Evolutionary conservation across 1,140 invertebrate species (phyloP).

Genomic region (Dolichoris vasculosae): DNA sequence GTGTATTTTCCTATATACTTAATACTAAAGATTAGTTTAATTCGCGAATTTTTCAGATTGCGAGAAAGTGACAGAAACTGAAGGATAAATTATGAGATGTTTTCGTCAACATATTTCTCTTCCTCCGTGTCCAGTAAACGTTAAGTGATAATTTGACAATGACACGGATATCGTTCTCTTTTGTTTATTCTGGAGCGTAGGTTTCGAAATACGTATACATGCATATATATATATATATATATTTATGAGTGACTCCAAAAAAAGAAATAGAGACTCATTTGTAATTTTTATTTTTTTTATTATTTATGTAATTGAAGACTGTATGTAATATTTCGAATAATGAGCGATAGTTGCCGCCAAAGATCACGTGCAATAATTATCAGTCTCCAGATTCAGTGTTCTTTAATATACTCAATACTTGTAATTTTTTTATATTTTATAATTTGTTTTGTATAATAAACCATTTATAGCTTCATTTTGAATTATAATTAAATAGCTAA

Average conservation of each 20-base stretch:
- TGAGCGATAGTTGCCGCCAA: constrained; percentile 46
- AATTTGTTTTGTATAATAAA: not conserved
- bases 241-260: not conserved
- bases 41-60: constrained; percentile 65
- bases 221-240: not conserved
- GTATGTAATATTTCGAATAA: constrained; percentile 23
- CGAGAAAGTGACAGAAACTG: constrained; percentile 34
- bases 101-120: constrained; percentile 61
- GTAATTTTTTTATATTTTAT: not conserved
- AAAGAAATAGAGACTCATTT: not conserved
- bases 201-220: too few relatives aligned
- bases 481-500: not conserved
- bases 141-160: constrained; percentile 7
- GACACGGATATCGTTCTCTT: not conserved
- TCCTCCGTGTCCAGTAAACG: constrained; percentile 58
- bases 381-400: not conserved
- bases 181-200: not conserved
- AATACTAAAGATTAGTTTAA: constrained; percentile 68
- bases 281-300: not conserved
- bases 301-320: constrained; percentile 38
- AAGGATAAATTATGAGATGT: constrained; percentile 5
- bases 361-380: constrained; percentile 49
- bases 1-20: too few relatives aligned
- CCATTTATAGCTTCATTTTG: not conserved
- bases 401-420: not conserved